phyloP scores from a whole-genome alignment of 2,888 invertebrate species.

The Eupithecia subfuscata region DNA sequence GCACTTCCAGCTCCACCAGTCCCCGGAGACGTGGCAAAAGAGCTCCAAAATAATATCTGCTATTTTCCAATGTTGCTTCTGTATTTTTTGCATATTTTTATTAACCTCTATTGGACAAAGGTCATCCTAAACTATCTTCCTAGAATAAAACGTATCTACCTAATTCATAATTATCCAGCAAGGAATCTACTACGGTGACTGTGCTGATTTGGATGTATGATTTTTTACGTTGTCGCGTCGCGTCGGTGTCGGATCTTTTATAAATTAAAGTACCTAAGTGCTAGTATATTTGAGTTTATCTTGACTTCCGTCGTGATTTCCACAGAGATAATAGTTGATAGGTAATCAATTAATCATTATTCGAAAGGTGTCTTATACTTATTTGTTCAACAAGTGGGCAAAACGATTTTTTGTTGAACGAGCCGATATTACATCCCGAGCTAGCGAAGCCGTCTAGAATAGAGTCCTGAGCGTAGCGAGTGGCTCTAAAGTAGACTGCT shows the following conservation, averaged over 20 bases:
- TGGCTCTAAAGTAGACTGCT: too few species aligned
- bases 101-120: not conserved
- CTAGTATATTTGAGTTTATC: not conserved
- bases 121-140: not conserved
- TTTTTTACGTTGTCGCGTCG: not conserved
- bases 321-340: not conserved
- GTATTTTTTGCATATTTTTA: not conserved
- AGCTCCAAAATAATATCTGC: too few species aligned
- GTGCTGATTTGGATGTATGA: not conserved
- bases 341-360: not conserved
- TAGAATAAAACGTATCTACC: not conserved
- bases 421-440: too few species aligned
- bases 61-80: not conserved
- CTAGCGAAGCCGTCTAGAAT: too few species aligned
- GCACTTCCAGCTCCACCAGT: not conserved
- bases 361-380: not conserved
- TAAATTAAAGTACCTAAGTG: not conserved
- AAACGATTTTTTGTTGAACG: too few species aligned
- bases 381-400: too few species aligned
- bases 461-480: too few species aligned
- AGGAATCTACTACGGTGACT: not conserved
- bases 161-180: not conserved
- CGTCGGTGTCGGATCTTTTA: not conserved
- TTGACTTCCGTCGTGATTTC: constrained; percentile 2
- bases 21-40: not conserved